These are phyloP conservation scores for Lepidocyrtoides sp. DNA, from an alignment of 2,888 invertebrate genomes.

Conservation along the genomic window DNA sequence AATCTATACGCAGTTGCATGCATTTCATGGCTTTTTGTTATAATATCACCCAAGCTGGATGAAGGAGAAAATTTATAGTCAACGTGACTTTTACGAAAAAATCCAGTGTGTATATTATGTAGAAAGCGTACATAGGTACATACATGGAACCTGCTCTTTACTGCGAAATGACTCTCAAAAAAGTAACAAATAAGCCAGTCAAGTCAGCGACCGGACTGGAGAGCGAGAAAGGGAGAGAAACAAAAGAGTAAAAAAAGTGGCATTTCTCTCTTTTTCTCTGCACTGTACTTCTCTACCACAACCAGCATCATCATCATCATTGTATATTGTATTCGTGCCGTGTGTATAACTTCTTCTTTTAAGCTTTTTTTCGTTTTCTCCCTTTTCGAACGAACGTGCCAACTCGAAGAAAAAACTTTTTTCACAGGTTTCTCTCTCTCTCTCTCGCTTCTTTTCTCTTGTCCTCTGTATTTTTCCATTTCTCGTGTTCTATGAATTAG, in stretches of 20 bases:
- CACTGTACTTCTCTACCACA: background rate
- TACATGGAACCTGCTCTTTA: no score
- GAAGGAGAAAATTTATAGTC: slow-evolving; percentile 36
- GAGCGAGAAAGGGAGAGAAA: slow-evolving; percentile 39
- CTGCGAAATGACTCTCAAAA: slow-evolving; percentile 32
- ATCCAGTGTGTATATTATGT: background rate
- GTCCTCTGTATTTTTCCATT: slow-evolving; percentile 2
- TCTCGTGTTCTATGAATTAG: slow-evolving; percentile 49
- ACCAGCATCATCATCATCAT: background rate
- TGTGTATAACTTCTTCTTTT: slow-evolving; percentile 46
- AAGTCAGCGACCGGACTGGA: background rate
- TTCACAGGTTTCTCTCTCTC: slow-evolving; percentile 30
- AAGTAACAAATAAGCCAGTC: slow-evolving; percentile 22
- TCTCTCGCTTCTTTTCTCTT: background rate
- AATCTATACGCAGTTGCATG: background rate
- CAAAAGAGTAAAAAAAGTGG: slow-evolving; percentile 16
- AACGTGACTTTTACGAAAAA: background rate
- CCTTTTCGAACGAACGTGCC: slow-evolving; percentile 77
- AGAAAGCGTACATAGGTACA: background rate
- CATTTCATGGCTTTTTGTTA: background rate
- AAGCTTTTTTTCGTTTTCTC: slow-evolving; percentile 1
- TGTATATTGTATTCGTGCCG: slow-evolving; percentile 51
- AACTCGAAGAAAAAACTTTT: slow-evolving; percentile 80
- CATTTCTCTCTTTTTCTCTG: slow-evolving; percentile 34
- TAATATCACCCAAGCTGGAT: background rate